These are phyloP conservation scores for Neopelma chrysocephalum DNA, from an alignment of 2,797 vertebrate species.

Conservation along the genomic window DNA sequence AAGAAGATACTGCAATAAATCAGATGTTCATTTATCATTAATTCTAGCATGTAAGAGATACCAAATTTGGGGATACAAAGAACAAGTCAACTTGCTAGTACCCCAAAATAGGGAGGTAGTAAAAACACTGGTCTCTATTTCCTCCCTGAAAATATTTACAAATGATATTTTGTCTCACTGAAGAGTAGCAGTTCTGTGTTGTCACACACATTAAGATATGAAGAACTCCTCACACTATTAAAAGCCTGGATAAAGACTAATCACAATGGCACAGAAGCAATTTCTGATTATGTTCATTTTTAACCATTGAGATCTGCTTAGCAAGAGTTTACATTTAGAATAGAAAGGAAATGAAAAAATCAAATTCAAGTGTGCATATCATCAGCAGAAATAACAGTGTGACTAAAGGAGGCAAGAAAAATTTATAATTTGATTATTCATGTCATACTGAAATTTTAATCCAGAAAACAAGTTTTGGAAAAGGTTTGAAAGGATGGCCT, in stretches of 20 bases:
- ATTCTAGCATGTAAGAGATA: neutral
- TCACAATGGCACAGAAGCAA: neutral
- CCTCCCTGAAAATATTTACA: neutral
- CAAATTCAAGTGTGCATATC: neutral
- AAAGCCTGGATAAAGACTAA: neutral
- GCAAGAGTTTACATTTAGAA: neutral
- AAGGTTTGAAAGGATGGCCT: neutral
- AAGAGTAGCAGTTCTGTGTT: neutral
- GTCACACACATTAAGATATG: neutral
- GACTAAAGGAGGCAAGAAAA: neutral
- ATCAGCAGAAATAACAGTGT: neutral
- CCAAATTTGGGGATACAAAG: neutral
- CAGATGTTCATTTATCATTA: neutral
- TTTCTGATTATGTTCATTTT: neutral
- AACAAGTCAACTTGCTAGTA: neutral
- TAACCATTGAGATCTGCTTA: neutral
- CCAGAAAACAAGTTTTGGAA: neutral
- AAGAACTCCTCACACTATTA: neutral
- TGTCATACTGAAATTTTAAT: neutral
- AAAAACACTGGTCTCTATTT: neutral
- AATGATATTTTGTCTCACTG: neutral
- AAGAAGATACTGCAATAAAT: neutral
- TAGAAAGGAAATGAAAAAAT: neutral
- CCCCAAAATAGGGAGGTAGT: accelerated
- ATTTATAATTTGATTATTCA: neutral